Evolutionary conservation across 1,140 invertebrate genomes (phyloP).

Genomic region (Meteorus sp.): DNA sequence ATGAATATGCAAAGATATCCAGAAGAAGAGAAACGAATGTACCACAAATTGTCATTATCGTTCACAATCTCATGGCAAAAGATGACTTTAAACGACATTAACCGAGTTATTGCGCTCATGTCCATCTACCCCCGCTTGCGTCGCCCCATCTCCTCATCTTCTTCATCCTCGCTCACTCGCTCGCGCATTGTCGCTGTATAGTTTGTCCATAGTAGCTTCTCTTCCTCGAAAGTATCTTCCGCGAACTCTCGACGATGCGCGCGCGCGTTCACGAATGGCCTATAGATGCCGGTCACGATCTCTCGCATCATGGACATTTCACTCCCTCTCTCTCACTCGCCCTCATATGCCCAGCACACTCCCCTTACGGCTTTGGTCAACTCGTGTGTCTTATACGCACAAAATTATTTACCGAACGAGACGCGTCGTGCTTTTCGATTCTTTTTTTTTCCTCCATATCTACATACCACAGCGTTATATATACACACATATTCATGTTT

Average conservation of each 20-base stretch:
- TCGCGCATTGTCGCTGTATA: background rate
- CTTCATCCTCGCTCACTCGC: constrained; percentile 12
- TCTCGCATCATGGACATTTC: constrained; percentile 25
- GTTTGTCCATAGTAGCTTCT: constrained; percentile 8
- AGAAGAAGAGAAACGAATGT: background rate
- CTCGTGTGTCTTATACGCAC: constrained; percentile 17
- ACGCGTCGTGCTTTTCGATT: constrained; percentile 21
- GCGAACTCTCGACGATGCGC: constrained; percentile 23
- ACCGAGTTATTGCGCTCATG: background rate
- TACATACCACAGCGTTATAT: too few relatives aligned
- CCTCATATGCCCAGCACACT: too few relatives aligned
- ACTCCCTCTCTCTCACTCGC: constrained; percentile 25
- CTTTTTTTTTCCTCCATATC: constrained; percentile 4
- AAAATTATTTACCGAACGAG: constrained; percentile 19
- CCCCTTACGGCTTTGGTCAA: constrained; percentile 10
- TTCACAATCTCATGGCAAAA: constrained; percentile 1
- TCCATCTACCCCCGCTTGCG: constrained; percentile 24
- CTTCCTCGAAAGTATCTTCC: constrained; percentile 33
- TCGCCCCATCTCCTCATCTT: constrained; percentile 7
- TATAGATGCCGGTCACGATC: constrained; percentile 40
- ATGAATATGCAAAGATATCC: background rate
- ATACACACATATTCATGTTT: constrained; percentile 5
- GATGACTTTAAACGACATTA: constrained; percentile 5
- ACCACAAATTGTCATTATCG: constrained; percentile 1
- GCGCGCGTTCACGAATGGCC: constrained; percentile 4